These are phyloP conservation scores for Mus spretus DNA, from an alignment of 2,797 vertebrate genomes.

Conservation along the genomic window DNA sequence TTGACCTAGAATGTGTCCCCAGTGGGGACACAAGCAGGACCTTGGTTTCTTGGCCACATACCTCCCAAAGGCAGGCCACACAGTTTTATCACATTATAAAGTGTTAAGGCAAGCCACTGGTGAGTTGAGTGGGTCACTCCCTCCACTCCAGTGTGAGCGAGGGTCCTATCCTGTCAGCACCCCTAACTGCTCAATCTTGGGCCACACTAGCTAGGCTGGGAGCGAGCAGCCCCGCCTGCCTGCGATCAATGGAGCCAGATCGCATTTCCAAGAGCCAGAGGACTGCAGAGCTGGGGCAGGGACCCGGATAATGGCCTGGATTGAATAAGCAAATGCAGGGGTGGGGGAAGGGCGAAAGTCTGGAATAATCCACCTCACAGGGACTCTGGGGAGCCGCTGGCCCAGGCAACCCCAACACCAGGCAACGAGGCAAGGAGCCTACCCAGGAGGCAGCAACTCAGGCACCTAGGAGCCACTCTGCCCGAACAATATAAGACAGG, in stretches of 20 bases:
- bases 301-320: conserved; percentile 80
- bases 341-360: conserved; percentile 70
- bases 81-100: neutral
- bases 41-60: neutral
- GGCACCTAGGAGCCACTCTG: neutral
- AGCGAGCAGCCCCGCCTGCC: conserved; percentile 32
- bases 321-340: conserved; percentile 76
- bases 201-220: neutral
- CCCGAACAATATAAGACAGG: neutral
- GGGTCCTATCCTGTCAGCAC: neutral
- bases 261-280: conserved; percentile 73
- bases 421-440: neutral
- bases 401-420: neutral
- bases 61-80: neutral
- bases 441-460: neutral
- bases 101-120: too few relatives aligned
- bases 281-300: conserved; percentile 41
- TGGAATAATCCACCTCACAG: conserved; percentile 44
- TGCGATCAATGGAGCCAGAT: conserved; percentile 82
- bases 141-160: rapidly evolving
- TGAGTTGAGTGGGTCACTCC: neutral
- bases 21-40: neutral
- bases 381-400: neutral
- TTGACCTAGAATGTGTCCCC: neutral
- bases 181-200: neutral